A percentile compares a stretch with the other conserved stretches of the same genome.
These are phyloP conservation scores for Leucopsar rothschildi DNA, from an alignment of 2,113 vertebrate species.

Conservation along the genomic window DNA sequence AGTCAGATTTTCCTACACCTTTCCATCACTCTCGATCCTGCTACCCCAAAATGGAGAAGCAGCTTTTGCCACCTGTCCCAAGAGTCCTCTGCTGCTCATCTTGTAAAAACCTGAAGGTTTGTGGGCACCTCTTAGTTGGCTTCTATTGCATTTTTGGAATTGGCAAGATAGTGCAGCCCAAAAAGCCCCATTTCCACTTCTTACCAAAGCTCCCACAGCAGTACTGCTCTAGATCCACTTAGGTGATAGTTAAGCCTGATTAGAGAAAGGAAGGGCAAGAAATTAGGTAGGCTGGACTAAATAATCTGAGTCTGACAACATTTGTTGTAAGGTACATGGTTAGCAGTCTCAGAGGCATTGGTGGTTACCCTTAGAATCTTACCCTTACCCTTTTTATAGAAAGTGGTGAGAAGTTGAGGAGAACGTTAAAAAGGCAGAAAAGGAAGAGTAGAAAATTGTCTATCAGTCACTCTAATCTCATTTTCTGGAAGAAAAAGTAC, in stretches of 20 bases:
- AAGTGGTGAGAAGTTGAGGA: fast-evolving
- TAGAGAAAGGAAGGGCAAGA: not conserved
- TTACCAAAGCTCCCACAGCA: not conserved
- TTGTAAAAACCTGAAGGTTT: not conserved
- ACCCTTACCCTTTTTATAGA: not conserved
- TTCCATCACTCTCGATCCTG: not conserved
- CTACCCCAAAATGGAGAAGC: not conserved
- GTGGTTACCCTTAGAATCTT: not conserved
- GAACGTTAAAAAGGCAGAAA: not conserved
- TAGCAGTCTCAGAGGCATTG: not conserved
- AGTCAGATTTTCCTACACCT: not conserved
- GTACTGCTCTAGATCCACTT: not conserved
- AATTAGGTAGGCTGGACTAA: not conserved
- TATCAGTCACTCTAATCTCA: not conserved
- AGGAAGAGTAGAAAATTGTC: not conserved
- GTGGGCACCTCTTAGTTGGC: not conserved
- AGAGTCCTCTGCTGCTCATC: not conserved
- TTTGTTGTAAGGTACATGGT: not conserved
- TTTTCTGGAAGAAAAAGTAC: not conserved
- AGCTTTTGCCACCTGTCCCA: not conserved
- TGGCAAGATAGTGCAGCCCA: not conserved
- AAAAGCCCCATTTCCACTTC: not conserved
- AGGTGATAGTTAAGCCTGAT: not conserved
- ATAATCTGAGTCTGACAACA: not conserved
- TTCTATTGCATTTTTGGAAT: not conserved